phyloP scores from a whole-genome alignment of 2,113 vertebrate genomes.

The Anhinga rufa region DNA sequence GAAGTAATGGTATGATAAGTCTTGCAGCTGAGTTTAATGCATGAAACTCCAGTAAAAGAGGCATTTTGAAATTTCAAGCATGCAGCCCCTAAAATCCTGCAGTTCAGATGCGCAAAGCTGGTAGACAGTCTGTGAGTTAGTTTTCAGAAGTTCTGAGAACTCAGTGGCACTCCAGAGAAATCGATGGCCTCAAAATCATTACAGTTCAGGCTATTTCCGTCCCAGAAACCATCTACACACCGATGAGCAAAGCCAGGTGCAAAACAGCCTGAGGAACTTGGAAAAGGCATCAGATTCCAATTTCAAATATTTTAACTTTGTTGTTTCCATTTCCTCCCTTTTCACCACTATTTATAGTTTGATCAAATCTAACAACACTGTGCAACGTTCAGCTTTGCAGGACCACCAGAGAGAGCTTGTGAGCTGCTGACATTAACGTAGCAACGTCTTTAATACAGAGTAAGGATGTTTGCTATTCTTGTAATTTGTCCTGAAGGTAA shows the following conservation, averaged over 20 bases:
- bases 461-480: background rate
- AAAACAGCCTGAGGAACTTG: background rate
- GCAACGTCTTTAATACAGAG: background rate
- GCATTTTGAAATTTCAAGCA: background rate
- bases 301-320: background rate
- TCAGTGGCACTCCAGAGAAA: background rate
- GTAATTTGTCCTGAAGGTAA: constrained; percentile 51
- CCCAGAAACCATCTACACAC: background rate
- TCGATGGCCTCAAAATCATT: accelerated
- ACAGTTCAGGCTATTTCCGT: background rate
- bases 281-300: background rate
- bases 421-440: background rate
- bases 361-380: background rate
- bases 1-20: background rate
- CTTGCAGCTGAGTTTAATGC: background rate
- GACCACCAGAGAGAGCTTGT: constrained; percentile 8
- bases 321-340: background rate
- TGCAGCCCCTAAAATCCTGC: background rate
- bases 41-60: background rate
- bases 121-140: background rate
- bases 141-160: background rate
- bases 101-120: background rate
- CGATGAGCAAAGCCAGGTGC: background rate
- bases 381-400: background rate
- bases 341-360: background rate